Percentiles rank a stretch among this genome's conserved stretches.
These are phyloP conservation scores for Lagorchestes hirsutus DNA, from an alignment of 2,797 vertebrate genomes.

Conservation along the genomic window DNA sequence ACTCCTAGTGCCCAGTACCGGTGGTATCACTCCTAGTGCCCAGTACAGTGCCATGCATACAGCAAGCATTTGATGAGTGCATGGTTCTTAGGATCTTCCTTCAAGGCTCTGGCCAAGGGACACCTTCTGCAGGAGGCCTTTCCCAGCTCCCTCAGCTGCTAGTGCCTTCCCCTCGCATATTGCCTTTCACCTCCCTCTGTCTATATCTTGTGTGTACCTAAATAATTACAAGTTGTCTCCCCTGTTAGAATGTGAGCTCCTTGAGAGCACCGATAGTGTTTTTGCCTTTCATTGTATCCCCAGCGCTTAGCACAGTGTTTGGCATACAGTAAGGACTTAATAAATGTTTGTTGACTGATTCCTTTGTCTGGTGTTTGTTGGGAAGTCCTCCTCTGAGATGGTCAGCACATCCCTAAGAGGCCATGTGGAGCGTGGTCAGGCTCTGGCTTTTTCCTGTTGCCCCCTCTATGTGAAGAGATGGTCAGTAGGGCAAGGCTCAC, in stretches of 20 bases:
- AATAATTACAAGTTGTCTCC: neutral
- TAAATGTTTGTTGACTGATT: neutral
- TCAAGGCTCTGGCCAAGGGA: neutral
- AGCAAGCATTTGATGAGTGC: neutral
- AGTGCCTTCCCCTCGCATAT: slow-evolving; percentile 4
- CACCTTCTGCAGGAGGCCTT: neutral
- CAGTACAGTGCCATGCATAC: neutral
- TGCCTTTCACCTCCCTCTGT: neutral
- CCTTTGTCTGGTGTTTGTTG: neutral
- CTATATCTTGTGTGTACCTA: neutral
- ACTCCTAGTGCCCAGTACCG: neutral
- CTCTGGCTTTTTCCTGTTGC: neutral
- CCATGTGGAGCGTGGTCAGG: neutral
- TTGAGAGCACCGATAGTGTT: neutral
- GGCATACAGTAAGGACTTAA: neutral
- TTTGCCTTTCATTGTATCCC: neutral
- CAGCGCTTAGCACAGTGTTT: neutral
- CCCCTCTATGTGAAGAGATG: neutral
- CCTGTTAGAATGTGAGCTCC: neutral
- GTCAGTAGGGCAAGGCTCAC: neutral
- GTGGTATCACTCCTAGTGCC: no score
- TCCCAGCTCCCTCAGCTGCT: neutral
- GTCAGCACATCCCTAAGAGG: neutral
- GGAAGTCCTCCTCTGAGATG: neutral
- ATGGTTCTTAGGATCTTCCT: neutral